Conservation (phyloP, 2,888 invertebrate species). For the Drosophila meridiana region DNA sequence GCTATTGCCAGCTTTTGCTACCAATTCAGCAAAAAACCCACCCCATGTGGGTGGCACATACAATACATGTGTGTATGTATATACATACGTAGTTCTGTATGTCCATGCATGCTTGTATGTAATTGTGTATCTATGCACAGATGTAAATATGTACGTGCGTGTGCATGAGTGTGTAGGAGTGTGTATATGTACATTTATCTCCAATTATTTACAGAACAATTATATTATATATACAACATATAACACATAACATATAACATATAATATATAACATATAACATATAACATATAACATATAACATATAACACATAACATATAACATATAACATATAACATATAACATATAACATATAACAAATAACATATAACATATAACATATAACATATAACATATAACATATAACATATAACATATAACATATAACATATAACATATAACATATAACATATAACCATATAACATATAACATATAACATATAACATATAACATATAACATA, state of each 20-base stretch:
- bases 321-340: conserved; percentile 2
- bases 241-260: no score
- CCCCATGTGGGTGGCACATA: conserved; percentile 2
- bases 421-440: conserved; percentile 1
- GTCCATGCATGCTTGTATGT: background rate
- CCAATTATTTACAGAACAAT: no score
- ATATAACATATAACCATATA: conserved; percentile 1
- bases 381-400: conserved; percentile 2
- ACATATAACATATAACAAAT: conserved; percentile 1
- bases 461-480: background rate
- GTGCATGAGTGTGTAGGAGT: background rate
- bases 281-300: conserved; percentile 1
- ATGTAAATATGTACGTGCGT: background rate
- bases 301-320: conserved; percentile 1
- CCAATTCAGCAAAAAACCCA: conserved; percentile 8
- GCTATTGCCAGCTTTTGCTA: conserved; percentile 14
- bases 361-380: conserved; percentile 3
- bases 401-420: conserved; percentile 1
- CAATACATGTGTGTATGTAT: background rate
- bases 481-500: no score
- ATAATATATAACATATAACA: background rate
- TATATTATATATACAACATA: no score
- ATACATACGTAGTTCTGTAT: background rate
- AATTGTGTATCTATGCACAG: background rate
- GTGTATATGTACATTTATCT: no score